These are phyloP conservation scores for Rhadina sibilatrix DNA, from an alignment of 2,113 vertebrate species.

Conservation along the genomic window DNA sequence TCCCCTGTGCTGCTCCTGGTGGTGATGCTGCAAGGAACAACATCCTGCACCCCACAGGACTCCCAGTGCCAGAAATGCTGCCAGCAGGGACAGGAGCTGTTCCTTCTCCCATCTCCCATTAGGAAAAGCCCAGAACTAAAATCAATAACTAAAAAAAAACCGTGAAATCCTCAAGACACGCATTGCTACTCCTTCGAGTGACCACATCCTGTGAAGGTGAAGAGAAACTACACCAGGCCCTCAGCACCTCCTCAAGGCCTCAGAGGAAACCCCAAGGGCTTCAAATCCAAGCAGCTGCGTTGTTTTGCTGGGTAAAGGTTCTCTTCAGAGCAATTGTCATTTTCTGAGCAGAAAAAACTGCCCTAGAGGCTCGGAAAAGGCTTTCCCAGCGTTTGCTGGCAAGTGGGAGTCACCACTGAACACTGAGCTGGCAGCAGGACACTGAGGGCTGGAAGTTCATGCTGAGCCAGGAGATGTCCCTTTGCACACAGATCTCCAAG, in stretches of 20 bases:
- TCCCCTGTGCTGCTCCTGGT: not conserved
- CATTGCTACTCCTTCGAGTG: not conserved
- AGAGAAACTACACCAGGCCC: not conserved
- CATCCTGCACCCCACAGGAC: not conserved
- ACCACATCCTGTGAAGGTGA: slow-evolving; percentile 51
- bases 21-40: not conserved
- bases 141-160: not conserved
- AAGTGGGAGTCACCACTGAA: accelerated
- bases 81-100: not conserved
- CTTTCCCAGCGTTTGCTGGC: not conserved
- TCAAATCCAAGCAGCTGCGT: not conserved
- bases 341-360: not conserved
- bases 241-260: slow-evolving; percentile 5
- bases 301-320: not conserved
- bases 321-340: not conserved
- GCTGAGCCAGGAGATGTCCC: not conserved
- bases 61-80: not conserved
- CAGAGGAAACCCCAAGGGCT: not conserved
- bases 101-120: not conserved
- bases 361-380: not conserved
- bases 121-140: not conserved
- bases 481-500: not conserved
- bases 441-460: accelerated
- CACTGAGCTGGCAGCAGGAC: not conserved
- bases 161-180: not conserved